These are phyloP conservation scores for Creontiades dilutus DNA, from an alignment of 2,888 invertebrate genomes.

Conservation along the genomic window DNA sequence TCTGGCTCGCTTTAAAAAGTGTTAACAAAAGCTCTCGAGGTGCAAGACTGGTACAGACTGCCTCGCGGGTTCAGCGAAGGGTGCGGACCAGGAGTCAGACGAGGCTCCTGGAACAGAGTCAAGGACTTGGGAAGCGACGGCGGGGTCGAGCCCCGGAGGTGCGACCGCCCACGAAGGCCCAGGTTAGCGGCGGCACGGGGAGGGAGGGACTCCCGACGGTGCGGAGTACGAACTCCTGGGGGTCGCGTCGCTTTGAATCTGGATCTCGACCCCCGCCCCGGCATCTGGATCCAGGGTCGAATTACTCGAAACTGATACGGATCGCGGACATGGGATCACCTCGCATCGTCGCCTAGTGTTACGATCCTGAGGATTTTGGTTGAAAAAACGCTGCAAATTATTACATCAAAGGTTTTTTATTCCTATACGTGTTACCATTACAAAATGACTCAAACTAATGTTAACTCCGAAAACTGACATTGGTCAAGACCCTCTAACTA, in stretches of 20 bases:
- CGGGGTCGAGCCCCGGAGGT: not conserved
- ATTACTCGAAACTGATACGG: not conserved
- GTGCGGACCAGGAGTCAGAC: not conserved
- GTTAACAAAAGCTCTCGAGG: too few relatives aligned
- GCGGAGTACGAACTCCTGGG: not conserved
- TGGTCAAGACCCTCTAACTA: too few relatives aligned
- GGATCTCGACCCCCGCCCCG: not conserved
- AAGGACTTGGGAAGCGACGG: conserved; percentile 24
- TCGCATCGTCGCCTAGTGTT: too few relatives aligned
- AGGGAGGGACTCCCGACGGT: not conserved
- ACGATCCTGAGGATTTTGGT: too few relatives aligned
- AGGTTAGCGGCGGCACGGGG: not conserved
- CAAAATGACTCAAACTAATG: too few relatives aligned
- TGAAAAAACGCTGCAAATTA: too few relatives aligned
- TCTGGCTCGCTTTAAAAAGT: too few relatives aligned
- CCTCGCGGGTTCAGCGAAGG: not conserved
- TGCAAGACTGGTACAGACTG: too few relatives aligned
- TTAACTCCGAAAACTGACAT: too few relatives aligned
- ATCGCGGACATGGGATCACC: not conserved
- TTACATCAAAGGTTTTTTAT: too few relatives aligned
- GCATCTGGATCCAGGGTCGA: not conserved
- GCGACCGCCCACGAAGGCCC: not conserved
- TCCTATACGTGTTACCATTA: too few relatives aligned
- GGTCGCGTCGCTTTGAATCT: not conserved
- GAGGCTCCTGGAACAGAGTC: conserved; percentile 26